phyloP scores from a whole-genome alignment of 1,140 invertebrate species.

The Aleiodes sp. region DNA sequence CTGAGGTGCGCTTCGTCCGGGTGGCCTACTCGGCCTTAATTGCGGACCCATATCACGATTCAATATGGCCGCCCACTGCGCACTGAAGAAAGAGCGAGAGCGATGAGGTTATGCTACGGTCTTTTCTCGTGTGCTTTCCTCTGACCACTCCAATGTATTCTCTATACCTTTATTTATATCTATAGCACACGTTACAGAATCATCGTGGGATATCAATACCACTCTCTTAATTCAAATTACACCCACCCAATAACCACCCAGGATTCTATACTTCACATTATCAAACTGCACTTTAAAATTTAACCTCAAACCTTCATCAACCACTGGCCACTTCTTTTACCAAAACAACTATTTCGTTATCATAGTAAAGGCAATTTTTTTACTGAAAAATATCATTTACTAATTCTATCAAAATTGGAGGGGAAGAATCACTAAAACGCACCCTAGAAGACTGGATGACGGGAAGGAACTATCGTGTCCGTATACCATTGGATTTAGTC shows the following conservation, averaged over 20 bases:
- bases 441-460: constrained; percentile 61
- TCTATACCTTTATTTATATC: constrained; percentile 1
- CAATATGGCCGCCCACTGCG: constrained; percentile 65
- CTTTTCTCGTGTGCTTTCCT: background rate
- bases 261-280: background rate
- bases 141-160: background rate
- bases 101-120: constrained; percentile 25
- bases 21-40: constrained; percentile 66
- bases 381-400: too few relatives aligned
- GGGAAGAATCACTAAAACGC: constrained; percentile 53
- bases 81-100: constrained; percentile 51
- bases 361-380: too few relatives aligned
- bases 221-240: constrained; percentile 13
- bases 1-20: constrained; percentile 55
- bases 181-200: constrained; percentile 16
- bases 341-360: too few relatives aligned
- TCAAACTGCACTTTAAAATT: too few relatives aligned
- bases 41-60: constrained; percentile 65
- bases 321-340: too few relatives aligned
- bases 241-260: constrained; percentile 15
- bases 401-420: background rate
- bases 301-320: too few relatives aligned
- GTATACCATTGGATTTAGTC: constrained; percentile 5
- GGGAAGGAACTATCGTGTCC: constrained; percentile 57
- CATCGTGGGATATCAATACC: constrained; percentile 32